Evolutionary conservation across 2,888 invertebrate genomes (phyloP).

Genomic region (Amiota minor): DNA sequence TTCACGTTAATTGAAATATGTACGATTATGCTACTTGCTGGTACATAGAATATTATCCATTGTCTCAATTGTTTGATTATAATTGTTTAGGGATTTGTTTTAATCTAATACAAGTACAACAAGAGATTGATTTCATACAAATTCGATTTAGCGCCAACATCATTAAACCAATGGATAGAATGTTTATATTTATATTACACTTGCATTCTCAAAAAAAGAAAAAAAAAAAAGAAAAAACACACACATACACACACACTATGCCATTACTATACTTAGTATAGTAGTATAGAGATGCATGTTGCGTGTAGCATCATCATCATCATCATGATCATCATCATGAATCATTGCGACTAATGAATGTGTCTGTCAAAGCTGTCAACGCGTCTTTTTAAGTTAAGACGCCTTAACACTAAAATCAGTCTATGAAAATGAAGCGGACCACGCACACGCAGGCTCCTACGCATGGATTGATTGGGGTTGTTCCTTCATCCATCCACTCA

Average conservation of each 20-base stretch:
- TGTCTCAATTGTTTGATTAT: too few relatives aligned
- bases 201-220: too few relatives aligned
- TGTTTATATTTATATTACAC: too few relatives aligned
- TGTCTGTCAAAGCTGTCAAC: conserved; percentile 68
- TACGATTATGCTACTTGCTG: conserved; percentile 5
- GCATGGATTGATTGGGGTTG: not conserved
- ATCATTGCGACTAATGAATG: conserved; percentile 64
- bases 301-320: not conserved
- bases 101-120: too few relatives aligned
- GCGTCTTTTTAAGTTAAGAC: conserved; percentile 49
- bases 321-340: conserved; percentile 38
- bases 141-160: too few relatives aligned
- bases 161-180: too few relatives aligned
- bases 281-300: not conserved
- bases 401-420: conserved; percentile 1
- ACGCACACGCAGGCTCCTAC: not conserved
- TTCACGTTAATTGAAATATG: conserved; percentile 9
- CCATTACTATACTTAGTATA: not conserved
- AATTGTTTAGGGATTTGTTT: too few relatives aligned
- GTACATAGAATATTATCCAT: not conserved
- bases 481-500: not conserved
- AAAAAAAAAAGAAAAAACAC: too few relatives aligned
- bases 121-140: too few relatives aligned
- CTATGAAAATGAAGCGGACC: not conserved
- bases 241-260: too few relatives aligned